Evolutionary conservation across 1,140 invertebrate species (phyloP), one percentile per base, ranked within the genome.

Genomic region (Diorhabda elongata): DNA sequence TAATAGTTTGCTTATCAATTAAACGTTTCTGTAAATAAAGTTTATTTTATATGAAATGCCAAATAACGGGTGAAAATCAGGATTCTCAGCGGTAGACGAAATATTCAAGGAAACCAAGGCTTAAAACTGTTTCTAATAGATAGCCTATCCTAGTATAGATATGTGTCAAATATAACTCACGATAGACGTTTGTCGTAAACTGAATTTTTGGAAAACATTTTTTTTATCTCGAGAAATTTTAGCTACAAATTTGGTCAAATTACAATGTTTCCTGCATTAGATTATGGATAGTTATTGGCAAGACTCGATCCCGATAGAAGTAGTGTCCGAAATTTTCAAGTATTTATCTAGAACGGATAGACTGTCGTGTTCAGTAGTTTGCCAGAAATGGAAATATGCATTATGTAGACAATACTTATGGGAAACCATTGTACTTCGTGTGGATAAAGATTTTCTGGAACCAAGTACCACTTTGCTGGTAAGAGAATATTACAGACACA

Each of bases 251-350:
- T 42, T n/a, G 56, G 41, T n/a, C 58, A 47, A 4, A 57, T n/a
- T 9, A 26, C 44, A 56, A 64, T 45, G 62, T 6, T 52, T 2
- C 6, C 47, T 52, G 47, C 47, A 52, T 52, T 52, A 44, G 60
- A 47, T n/a, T 44, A 62, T 61, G 59, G 67, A 85, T 90, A 67
- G 90, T 90, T 26, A 90, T 92, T 80, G 89, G 91, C 71, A 82
- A 90, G 75, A 83, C 88, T 0, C 82, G 83, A 67, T 75, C 26
- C 75, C 74, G 41, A 44, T 57, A 11, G 72, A 73, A 56, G 9
- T 71, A 52, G 44, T 77, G 26, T 58, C 67, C 9, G 42, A 73
- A 45, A 68, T 77, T 26, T 75, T 71, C 61, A 64, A 66, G 26
- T 69, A 68, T 58, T 58, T 77, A 44, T 58, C 74, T 3, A 69